A percentile compares a stretch with the other conserved stretches of the same genome.
phyloP scores from a whole-genome alignment of 2,113 vertebrate genomes.

The Hydropotes inermis region DNA sequence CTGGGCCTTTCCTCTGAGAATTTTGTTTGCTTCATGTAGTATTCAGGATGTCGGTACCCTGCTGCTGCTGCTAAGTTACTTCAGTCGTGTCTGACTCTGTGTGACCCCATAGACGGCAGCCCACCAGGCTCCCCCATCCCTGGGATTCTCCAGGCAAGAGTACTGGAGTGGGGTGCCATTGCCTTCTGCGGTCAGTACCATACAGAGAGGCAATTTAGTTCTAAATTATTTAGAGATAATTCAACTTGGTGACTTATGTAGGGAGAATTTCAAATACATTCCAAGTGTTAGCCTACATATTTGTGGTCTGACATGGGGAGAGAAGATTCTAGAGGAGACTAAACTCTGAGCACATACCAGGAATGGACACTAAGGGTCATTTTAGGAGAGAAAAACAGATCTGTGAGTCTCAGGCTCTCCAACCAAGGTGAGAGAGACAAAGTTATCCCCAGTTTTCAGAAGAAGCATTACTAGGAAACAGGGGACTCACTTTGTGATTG shows the following conservation, averaged over 20 bases:
- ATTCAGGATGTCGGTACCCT: not conserved
- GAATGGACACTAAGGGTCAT: not conserved
- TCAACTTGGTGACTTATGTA: not conserved
- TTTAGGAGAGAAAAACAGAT: not conserved
- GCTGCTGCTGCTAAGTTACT: no score
- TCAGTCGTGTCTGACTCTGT: no score
- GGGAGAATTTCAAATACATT: constrained; percentile 4
- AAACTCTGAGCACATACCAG: not conserved
- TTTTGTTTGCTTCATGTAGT: not conserved
- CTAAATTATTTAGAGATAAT: not conserved
- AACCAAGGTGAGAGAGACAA: not conserved
- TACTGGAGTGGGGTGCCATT: no score
- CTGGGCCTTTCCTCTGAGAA: not conserved
- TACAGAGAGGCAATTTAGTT: not conserved
- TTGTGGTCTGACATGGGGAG: not conserved
- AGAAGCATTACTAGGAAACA: not conserved
- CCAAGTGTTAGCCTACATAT: not conserved
- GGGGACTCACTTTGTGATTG: not conserved
- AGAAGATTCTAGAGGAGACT: not conserved
- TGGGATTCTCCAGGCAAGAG: no score
- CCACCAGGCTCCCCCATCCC: no score
- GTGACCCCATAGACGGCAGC: no score
- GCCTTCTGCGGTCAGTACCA: not conserved
- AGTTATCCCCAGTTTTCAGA: not conserved
- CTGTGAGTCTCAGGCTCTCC: not conserved